Evolutionary conservation across 2,113 vertebrate genomes (phyloP).

Genomic region (Manacus vitellinus): DNA sequence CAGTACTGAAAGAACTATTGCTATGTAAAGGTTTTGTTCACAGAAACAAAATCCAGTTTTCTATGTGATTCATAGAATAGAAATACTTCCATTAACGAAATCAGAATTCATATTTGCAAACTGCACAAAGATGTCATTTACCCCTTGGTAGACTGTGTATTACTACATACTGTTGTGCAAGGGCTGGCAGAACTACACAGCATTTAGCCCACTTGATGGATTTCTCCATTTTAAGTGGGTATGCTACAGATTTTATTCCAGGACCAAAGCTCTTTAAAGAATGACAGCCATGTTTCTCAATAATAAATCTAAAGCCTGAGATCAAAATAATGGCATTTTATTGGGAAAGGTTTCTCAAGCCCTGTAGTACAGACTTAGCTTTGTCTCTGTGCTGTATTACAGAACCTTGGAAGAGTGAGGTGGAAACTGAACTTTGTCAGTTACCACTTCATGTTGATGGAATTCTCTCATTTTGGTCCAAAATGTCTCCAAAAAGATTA

Average conservation of each 20-base stretch:
- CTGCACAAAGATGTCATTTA: not conserved
- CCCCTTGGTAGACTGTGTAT: not conserved
- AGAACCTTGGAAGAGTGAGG: not conserved
- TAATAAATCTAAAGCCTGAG: not conserved
- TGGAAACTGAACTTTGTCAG: not conserved
- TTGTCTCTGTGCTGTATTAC: not conserved
- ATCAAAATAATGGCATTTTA: not conserved
- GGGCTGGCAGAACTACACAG: not conserved
- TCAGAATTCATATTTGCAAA: not conserved
- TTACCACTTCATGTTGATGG: not conserved
- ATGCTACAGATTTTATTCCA: not conserved
- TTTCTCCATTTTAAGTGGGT: not conserved
- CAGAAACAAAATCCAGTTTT: not conserved
- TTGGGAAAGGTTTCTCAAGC: not conserved
- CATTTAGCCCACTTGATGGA: not conserved
- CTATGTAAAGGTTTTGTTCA: not conserved
- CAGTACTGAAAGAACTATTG: not conserved
- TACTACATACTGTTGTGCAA: not conserved
- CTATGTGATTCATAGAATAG: not conserved
- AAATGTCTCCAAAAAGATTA: not conserved
- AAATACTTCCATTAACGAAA: not conserved
- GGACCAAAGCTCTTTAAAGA: not conserved
- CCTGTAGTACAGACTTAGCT: not conserved
- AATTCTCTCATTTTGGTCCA: not conserved
- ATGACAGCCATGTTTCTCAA: not conserved